These are phyloP conservation scores for Heliconius sara DNA, from an alignment of 2,888 invertebrate species.

Conservation along the genomic window DNA sequence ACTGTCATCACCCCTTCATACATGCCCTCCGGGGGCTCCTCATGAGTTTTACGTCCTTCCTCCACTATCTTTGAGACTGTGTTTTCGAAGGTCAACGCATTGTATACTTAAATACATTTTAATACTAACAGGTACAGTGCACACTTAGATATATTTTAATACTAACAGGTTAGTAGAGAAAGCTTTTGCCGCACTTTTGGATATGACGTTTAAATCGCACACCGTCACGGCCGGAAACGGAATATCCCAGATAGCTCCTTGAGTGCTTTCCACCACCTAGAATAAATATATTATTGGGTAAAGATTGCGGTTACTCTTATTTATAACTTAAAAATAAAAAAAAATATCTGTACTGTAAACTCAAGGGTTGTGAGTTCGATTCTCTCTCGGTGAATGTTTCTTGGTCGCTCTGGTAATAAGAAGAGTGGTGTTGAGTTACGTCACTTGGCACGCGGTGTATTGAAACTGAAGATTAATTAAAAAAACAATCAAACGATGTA, in stretches of 20 bases:
- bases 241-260: slow-evolving; percentile 86
- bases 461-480: not conserved
- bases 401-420: not conserved
- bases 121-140: too few species aligned
- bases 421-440: not conserved
- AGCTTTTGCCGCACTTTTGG: slow-evolving; percentile 70
- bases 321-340: not conserved
- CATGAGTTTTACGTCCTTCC: too few species aligned
- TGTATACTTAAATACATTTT: too few species aligned
- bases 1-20: too few species aligned
- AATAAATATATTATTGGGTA: slow-evolving; percentile 40
- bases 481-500: not conserved
- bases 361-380: not conserved
- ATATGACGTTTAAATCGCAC: slow-evolving; percentile 85
- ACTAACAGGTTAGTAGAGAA: slow-evolving; percentile 83
- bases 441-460: not conserved
- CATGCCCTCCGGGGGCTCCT: too few species aligned
- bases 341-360: not conserved
- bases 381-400: not conserved
- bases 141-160: slow-evolving; percentile 5
- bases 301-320: not conserved
- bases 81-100: too few species aligned
- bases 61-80: too few species aligned
- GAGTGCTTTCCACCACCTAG: slow-evolving; percentile 84
- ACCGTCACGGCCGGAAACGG: slow-evolving; percentile 87